Evolutionary conservation across 1,140 invertebrate species (phyloP), one percentile per base, ranked within the genome.

Genomic region (Lerema accius): DNA sequence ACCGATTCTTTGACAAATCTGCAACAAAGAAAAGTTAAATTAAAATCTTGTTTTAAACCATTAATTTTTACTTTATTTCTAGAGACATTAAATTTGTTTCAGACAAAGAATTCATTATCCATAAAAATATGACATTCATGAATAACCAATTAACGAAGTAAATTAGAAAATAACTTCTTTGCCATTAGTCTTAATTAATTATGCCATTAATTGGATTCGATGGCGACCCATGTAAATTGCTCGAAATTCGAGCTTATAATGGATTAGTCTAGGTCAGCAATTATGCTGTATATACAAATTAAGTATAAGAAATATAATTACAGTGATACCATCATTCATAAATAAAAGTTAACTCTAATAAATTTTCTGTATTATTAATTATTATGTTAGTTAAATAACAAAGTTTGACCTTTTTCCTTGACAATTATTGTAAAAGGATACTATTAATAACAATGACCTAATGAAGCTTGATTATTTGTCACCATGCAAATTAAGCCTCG

Each of bases 1-100:
- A 96, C 70, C 96, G 94, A 91, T 99, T 99, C 88, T 97, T 96
- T 42, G 97, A 98, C 71, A 98, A 93, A 95, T 98, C 97, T 98
- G 94, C 65, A 94, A 95, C 80, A 91, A 89, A 82, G 45, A 37
- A 73, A 65, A 55, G 48, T 49, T 56, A n/a, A n/a, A n/a, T n/a
- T n/a, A n/a, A n/a, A n/a, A n/a, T n/a, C n/a, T n/a, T n/a, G n/a
- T n/a, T n/a, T n/a, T n/a, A n/a, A n/a, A n/a, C n/a, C n/a, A n/a
- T n/a, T n/a, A n/a, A n/a, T n/a, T n/a, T n/a, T n/a, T 56, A 62
- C 65, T 58, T 59, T 67, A 63, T 63, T 50, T 63, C 19, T 23
- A 23, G n/a, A n/a, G n/a, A n/a, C n/a, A n/a, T n/a, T n/a, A n/a
- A n/a, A n/a, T n/a, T n/a, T n/a, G n/a, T n/a, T n/a, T n/a, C n/a